These are phyloP conservation scores for Acronicta aceris DNA, from an alignment of 2,888 invertebrate species.

Conservation along the genomic window DNA sequence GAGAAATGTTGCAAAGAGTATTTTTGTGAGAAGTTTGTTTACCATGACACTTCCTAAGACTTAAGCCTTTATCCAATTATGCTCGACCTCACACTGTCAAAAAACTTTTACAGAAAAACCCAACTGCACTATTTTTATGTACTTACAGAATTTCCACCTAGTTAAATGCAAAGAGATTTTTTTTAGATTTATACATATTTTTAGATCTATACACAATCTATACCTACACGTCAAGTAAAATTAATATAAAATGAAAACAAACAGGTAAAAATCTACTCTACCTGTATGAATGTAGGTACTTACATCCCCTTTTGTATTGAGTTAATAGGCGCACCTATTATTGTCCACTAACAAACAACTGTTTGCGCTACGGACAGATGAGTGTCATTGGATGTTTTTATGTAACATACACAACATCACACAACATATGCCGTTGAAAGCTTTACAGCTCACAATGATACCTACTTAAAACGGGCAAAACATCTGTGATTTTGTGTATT, in stretches of 20 bases:
- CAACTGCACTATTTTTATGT: no score
- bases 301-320: conserved; percentile 15
- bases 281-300: not conserved
- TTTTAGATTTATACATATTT: no score
- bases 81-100: no score
- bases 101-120: no score
- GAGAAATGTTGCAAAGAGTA: not conserved
- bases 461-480: not conserved
- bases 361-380: not conserved
- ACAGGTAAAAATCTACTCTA: not conserved
- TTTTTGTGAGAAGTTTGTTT: no score
- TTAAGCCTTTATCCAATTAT: no score
- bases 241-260: not conserved
- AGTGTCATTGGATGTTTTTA: not conserved
- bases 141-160: no score
- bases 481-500: not conserved
- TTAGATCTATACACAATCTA: no score
- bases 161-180: no score
- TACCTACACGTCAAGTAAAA: no score
- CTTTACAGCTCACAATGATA: not conserved
- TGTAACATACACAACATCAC: not conserved
- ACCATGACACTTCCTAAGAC: no score
- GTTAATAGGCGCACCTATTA: conserved; percentile 15
- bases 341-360: conserved; percentile 13
- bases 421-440: not conserved